These are phyloP conservation scores for Dascyllus trimaculatus DNA, from an alignment of 2,113 vertebrate species.

Conservation along the genomic window DNA sequence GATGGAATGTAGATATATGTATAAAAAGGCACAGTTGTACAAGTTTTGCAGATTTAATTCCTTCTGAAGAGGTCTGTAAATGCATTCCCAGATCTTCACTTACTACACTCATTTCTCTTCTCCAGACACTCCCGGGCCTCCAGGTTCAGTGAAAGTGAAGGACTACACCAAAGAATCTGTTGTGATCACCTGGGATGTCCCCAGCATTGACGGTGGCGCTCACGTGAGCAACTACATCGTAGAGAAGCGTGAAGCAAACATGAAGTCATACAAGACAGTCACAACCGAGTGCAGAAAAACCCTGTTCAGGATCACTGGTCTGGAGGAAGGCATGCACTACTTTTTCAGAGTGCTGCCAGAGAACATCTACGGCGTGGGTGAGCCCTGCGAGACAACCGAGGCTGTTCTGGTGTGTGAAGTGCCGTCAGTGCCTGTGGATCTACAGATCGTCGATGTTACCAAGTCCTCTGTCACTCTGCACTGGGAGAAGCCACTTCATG, in stretches of 20 bases:
- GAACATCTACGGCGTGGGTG: conserved; percentile 98
- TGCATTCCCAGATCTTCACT: not conserved
- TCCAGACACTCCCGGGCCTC: conserved; percentile 96
- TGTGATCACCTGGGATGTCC: conserved; percentile 97
- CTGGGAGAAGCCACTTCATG: conserved; percentile 94
- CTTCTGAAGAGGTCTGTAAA: too few relatives aligned
- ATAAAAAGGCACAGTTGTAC: not conserved
- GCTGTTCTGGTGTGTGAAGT: conserved; percentile 94
- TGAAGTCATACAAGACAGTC: conserved; percentile 98
- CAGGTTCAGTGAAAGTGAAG: conserved; percentile 92
- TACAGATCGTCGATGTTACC: conserved; percentile 91
- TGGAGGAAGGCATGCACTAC: conserved; percentile 93
- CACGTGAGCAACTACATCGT: conserved; percentile 96
- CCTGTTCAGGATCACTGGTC: conserved; percentile 91
- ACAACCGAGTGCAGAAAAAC: conserved; percentile 98
- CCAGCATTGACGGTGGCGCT: conserved; percentile 93
- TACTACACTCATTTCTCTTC: not conserved
- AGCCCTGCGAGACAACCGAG: conserved; percentile 93
- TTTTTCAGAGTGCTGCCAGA: conserved; percentile 98
- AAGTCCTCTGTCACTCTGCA: conserved; percentile 92
- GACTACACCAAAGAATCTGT: conserved; percentile 97
- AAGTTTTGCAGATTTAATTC: too few relatives aligned
- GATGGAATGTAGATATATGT: too few relatives aligned
- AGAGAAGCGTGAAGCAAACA: conserved; percentile 96
- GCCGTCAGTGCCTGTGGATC: conserved; percentile 90